phyloP scores from a whole-genome alignment of 2,797 vertebrate genomes.

The Crenichthys baileyi region DNA sequence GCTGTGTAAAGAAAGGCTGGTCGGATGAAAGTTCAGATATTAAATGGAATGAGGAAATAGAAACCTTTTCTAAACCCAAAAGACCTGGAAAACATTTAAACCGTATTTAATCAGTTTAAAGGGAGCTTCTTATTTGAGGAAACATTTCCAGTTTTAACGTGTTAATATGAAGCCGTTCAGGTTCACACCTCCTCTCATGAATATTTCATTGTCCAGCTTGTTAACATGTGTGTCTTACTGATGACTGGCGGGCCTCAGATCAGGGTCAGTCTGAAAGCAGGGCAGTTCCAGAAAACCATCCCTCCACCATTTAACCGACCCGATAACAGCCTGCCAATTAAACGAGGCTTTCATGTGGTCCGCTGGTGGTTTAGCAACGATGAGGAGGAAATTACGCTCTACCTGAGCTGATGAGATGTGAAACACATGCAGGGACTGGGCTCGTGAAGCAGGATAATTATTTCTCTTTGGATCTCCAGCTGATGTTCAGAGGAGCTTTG shows the following conservation, averaged over 20 bases:
- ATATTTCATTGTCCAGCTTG: slow-evolving; percentile 59
- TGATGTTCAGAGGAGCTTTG: slow-evolving; percentile 38
- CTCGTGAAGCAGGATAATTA: slow-evolving; percentile 26
- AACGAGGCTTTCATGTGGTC: slow-evolving; percentile 32
- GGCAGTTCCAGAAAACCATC: not conserved
- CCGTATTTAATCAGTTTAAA: too few species aligned
- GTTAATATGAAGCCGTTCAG: too few species aligned
- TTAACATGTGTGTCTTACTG: slow-evolving; percentile 20
- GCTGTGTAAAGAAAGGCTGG: too few species aligned
- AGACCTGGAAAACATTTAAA: too few species aligned
- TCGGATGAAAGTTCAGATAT: too few species aligned
- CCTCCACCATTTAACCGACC: slow-evolving; percentile 30
- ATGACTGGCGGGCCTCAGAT: slow-evolving; percentile 56
- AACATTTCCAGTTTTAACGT: too few species aligned
- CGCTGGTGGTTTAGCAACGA: slow-evolving; percentile 8
- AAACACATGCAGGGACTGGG: slow-evolving; percentile 22
- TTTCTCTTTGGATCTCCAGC: slow-evolving; percentile 36
- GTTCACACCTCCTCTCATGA: slow-evolving; percentile 26
- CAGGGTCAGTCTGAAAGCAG: slow-evolving; percentile 28
- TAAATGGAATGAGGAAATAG: too few species aligned
- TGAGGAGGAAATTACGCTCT: slow-evolving; percentile 31
- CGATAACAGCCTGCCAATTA: slow-evolving; percentile 46
- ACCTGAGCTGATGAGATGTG: slow-evolving; percentile 31
- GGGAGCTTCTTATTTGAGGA: too few species aligned
- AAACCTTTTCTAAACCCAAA: too few species aligned